Conservation (phyloP, 1,140 invertebrate species). For the Bursaphelenchus mucronatus region DNA sequence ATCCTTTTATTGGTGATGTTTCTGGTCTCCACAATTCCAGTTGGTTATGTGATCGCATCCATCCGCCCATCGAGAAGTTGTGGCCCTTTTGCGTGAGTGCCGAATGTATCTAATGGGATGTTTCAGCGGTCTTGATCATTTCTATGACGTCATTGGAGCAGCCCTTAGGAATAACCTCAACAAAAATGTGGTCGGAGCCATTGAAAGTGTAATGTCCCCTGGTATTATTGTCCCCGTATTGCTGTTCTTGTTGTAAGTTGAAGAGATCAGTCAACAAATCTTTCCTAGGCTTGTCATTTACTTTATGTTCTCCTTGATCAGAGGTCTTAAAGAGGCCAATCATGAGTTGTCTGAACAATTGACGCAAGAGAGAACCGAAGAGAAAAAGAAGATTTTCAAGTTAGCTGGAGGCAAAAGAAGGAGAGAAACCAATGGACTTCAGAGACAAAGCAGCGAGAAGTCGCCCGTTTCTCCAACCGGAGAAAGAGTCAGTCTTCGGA, state of each 20-base stretch:
- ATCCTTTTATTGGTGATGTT: conserved; percentile 84
- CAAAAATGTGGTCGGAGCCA: conserved; percentile 56
- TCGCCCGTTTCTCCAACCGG: neutral
- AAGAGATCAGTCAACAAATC: neutral
- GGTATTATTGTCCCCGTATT: conserved; percentile 78
- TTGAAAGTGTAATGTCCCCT: conserved; percentile 81
- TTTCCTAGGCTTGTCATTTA: conserved; percentile 75
- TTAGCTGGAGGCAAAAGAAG: conserved; percentile 66
- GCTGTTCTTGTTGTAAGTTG: conserved; percentile 71
- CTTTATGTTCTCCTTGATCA: conserved; percentile 80
- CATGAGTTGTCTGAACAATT: conserved; percentile 75
- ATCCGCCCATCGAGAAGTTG: conserved; percentile 87
- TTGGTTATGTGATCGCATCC: conserved; percentile 87
- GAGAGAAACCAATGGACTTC: neutral
- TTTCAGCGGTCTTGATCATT: conserved; percentile 67
- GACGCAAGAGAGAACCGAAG: conserved; percentile 75
- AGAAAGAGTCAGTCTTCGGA: conserved; percentile 13
- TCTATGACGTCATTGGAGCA: conserved; percentile 70
- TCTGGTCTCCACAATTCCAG: conserved; percentile 86
- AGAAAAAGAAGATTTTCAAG: conserved; percentile 82
- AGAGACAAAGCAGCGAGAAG: too few relatives aligned
- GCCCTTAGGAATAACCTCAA: conserved; percentile 75
- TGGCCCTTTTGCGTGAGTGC: conserved; percentile 75
- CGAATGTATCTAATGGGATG: neutral
- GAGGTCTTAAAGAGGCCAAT: conserved; percentile 82